Evolutionary conservation across 1,140 invertebrate genomes (phyloP), one percentile per base, ranked within the genome.

Genomic region (Drosophila kikkawai): DNA sequence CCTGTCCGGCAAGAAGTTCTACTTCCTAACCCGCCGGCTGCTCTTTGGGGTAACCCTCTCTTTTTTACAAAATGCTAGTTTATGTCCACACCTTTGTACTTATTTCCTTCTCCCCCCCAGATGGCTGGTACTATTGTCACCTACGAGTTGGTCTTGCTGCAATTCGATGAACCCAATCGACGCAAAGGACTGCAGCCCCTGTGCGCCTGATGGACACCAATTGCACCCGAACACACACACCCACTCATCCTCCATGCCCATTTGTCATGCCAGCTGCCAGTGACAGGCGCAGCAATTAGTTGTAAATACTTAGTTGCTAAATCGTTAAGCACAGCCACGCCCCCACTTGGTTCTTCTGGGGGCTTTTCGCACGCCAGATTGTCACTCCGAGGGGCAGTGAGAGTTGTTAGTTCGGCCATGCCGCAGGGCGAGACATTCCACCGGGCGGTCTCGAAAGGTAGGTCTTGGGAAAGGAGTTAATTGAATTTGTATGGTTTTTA

Each of bases 101-200:
- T 12, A 7, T 29, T 34, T 2, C 26, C 34, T 47, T 41, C 6
- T 7, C 42, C 11, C 26, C 12, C 32, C 32, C 7, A 92, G 91
- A 92, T 93, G 87, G 91, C 91, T 34, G 95, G 95, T 41, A 96
- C 95, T 2, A 95, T 96, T 69, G 95, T 96, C 15, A 96, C 95
- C 7, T 96, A 96, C 69, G 95, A 96, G 90, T 80, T 96, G 15
- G 95, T 96, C 5, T 84, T 95, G 9, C 90, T 95, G 34, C 95
- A 96, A 82, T 95, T 95, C 64, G 91, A 92, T 71, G 91, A 92
- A 78, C 76, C 91, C 34, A 92, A 91, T 77, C 85, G 91, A 1
- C 71, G 74, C 53, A 86, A 84, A 53, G 91, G 91, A 56, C 66
- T 92, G 59, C 51, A 65, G 47, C 75, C 86, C 47, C 51, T 92